Conservation (phyloP, 2,797 vertebrate genomes). For the Naso thynnoides region DNA sequence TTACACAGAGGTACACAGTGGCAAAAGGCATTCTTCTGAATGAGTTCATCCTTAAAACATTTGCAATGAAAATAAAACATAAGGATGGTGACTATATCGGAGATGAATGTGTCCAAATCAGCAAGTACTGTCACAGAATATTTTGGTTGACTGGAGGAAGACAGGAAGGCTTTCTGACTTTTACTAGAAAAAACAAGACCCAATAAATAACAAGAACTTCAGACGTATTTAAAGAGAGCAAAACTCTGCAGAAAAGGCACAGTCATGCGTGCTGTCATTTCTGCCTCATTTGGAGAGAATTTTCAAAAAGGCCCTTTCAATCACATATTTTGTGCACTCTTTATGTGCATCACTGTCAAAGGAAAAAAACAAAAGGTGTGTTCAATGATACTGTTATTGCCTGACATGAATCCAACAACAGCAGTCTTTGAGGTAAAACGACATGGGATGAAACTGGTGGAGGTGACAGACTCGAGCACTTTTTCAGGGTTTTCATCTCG, state of each 20-base stretch:
- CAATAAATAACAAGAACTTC: neutral
- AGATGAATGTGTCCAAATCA: neutral
- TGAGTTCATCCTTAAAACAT: neutral
- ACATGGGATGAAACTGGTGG: neutral
- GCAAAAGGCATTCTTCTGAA: neutral
- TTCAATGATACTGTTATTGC: neutral
- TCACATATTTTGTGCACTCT: neutral
- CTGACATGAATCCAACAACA: neutral
- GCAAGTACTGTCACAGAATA: neutral
- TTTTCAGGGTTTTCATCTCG: neutral
- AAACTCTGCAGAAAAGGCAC: neutral
- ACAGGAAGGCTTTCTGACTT: neutral
- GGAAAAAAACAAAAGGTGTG: neutral
- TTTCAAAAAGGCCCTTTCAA: neutral
- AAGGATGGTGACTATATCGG: neutral
- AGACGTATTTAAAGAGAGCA: neutral
- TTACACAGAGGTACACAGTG: neutral
- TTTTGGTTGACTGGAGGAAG: neutral
- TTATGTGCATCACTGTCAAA: neutral
- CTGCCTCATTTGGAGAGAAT: neutral
- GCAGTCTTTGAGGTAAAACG: neutral
- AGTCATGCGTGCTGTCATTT: neutral
- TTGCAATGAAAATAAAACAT: neutral
- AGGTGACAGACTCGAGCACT: neutral
- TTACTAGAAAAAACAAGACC: no score